A percentile compares a stretch with the other conserved stretches of the same genome.
phyloP scores from a whole-genome alignment of 2,888 invertebrate genomes.

The Amphipyra tragopoginis region DNA sequence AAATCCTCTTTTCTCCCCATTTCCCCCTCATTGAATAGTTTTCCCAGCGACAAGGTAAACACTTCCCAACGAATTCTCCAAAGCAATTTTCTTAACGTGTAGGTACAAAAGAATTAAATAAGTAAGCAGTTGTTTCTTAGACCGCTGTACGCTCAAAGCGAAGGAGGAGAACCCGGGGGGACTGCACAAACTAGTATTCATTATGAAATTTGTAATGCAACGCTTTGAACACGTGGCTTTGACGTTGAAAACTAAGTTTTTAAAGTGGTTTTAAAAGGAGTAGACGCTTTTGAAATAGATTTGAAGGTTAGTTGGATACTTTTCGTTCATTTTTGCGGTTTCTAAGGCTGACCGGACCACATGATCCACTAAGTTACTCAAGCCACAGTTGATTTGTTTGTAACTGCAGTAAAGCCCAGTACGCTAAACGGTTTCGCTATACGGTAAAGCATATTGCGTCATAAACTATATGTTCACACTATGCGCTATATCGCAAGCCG shows the following conservation, averaged over 20 bases:
- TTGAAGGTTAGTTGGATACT: too few relatives aligned
- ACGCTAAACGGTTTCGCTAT: too few relatives aligned
- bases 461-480: too few relatives aligned
- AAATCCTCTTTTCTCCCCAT: neutral
- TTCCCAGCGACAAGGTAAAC: slow-evolving; percentile 49
- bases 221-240: slow-evolving; percentile 53
- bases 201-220: slow-evolving; percentile 71
- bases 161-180: slow-evolving; percentile 41
- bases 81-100: slow-evolving; percentile 65
- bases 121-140: slow-evolving; percentile 61
- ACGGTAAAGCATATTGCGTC: too few relatives aligned
- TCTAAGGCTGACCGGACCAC: too few relatives aligned
- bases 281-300: slow-evolving; percentile 19
- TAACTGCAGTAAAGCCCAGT: too few relatives aligned
- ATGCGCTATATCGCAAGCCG: too few relatives aligned
- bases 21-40: slow-evolving; percentile 35
- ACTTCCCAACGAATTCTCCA: slow-evolving; percentile 57
- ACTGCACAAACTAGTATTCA: slow-evolving; percentile 54
- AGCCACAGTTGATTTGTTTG: too few relatives aligned
- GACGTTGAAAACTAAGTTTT: slow-evolving; percentile 37
- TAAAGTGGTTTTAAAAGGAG: slow-evolving; percentile 26
- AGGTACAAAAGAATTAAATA: slow-evolving; percentile 69
- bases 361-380: too few relatives aligned
- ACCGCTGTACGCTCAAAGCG: slow-evolving; percentile 49
- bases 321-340: too few relatives aligned